phyloP scores from a whole-genome alignment of 2,888 invertebrate genomes.

The Melikaiella ostensackeni region DNA sequence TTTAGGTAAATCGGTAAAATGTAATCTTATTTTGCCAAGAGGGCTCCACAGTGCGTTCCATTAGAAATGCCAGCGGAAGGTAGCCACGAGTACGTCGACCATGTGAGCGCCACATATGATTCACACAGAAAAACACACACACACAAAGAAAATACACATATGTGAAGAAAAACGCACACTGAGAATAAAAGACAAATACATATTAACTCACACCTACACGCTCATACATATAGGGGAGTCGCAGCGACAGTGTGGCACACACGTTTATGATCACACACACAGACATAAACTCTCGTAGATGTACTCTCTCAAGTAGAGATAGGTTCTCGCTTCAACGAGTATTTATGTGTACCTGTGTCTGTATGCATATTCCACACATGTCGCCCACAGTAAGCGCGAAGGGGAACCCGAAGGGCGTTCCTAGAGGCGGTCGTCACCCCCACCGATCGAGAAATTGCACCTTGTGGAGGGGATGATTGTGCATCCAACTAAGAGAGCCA shows the following conservation, averaged over 20 bases:
- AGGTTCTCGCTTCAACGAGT: slow-evolving; percentile 33
- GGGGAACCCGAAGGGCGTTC: slow-evolving; percentile 74
- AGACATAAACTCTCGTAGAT: not conserved
- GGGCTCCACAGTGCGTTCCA: slow-evolving; percentile 47
- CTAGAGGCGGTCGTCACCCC: slow-evolving; percentile 76
- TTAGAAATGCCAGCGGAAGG: slow-evolving; percentile 52
- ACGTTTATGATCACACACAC: slow-evolving; percentile 25
- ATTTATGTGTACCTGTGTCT: slow-evolving; percentile 48
- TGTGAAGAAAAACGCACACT: not conserved
- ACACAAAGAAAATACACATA: not conserved
- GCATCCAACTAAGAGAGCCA: slow-evolving; percentile 25
- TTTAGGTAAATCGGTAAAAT: slow-evolving; percentile 41
- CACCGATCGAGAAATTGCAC: slow-evolving; percentile 60
- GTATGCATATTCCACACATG: slow-evolving; percentile 38
- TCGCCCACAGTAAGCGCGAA: slow-evolving; percentile 53
- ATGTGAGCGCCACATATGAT: not conserved
- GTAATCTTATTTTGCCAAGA: slow-evolving; percentile 45
- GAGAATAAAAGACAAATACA: not conserved
- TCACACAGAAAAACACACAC: not conserved
- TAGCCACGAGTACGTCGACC: not conserved
- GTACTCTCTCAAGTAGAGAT: slow-evolving; percentile 21
- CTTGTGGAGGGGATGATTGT: slow-evolving; percentile 50
- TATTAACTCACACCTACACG: not conserved
- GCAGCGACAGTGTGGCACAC: slow-evolving; percentile 16
- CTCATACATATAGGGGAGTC: slow-evolving; percentile 2